Percentiles rank a stretch among this genome's conserved stretches.
Conservation (phyloP, 2,797 vertebrate genomes). For the Galago senegalensis region DNA sequence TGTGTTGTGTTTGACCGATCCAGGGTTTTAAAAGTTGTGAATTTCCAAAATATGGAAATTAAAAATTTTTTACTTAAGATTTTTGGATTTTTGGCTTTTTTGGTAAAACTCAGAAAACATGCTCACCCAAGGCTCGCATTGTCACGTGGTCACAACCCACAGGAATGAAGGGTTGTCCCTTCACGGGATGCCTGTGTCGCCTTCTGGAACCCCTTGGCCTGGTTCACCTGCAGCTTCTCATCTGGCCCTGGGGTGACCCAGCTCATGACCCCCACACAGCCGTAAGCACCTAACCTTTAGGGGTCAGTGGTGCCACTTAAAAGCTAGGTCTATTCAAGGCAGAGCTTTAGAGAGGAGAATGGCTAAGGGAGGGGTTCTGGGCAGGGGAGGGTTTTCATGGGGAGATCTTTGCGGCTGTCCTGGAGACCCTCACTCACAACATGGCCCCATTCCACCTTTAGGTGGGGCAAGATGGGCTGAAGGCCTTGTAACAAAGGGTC, state of each 20-base stretch:
- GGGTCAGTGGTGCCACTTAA: no score
- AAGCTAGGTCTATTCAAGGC: not conserved
- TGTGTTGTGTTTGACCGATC: not conserved
- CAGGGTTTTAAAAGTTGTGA: not conserved
- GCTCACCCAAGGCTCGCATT: not conserved
- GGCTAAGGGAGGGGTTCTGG: not conserved
- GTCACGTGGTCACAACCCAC: no score
- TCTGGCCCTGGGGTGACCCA: not conserved
- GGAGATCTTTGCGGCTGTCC: not conserved
- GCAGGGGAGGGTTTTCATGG: not conserved
- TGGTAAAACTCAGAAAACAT: not conserved
- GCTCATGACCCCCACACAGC: accelerated
- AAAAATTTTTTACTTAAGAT: not conserved
- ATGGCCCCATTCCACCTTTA: not conserved
- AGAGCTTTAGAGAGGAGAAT: not conserved
- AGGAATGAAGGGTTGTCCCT: no score
- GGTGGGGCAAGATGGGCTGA: not conserved
- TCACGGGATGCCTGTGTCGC: accelerated
- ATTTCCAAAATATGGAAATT: not conserved
- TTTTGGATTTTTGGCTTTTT: not conserved
- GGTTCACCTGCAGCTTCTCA: not conserved
- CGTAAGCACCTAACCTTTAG: not conserved
- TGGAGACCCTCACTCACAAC: not conserved
- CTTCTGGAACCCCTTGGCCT: not conserved
- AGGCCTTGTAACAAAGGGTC: accelerated